Conservation (phyloP, 2,888 invertebrate species). For the Julus scandinavius region DNA sequence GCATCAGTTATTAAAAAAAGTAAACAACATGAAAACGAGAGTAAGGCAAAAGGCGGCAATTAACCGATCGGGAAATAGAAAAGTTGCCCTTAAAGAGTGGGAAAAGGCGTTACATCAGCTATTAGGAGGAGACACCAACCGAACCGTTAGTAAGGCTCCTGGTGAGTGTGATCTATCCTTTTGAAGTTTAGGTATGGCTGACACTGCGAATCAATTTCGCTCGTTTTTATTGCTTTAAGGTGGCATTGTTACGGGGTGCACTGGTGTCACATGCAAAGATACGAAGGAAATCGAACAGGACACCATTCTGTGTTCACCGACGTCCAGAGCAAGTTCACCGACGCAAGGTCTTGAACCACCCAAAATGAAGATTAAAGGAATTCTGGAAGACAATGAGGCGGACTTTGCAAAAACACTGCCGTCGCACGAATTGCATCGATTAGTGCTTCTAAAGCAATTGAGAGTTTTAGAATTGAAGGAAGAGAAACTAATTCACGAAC, state of each 20-base stretch:
- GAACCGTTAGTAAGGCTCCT: neutral
- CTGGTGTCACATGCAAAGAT: constrained; percentile 16
- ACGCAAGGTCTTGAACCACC: neutral
- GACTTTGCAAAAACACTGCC: neutral
- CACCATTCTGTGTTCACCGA: neutral
- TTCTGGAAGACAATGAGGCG: constrained; percentile 23
- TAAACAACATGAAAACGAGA: constrained; percentile 22
- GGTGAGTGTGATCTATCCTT: constrained; percentile 19
- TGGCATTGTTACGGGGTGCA: constrained; percentile 11
- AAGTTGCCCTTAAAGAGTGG: constrained; percentile 1
- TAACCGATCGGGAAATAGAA: constrained; percentile 30
- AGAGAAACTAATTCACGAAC: constrained; percentile 11
- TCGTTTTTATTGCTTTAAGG: constrained; percentile 39
- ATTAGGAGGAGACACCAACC: neutral
- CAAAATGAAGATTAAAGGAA: constrained; percentile 32
- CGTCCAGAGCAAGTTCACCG: neutral
- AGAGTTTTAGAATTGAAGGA: constrained; percentile 18
- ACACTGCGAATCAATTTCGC: constrained; percentile 22
- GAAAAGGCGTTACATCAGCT: neutral
- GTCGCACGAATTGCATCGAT: neutral
- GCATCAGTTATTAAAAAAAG: constrained; percentile 26
- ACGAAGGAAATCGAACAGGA: constrained; percentile 39
- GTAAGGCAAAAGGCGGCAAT: constrained; percentile 25
- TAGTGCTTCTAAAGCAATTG: neutral
- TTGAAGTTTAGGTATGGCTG: constrained; percentile 7